Percentiles rank a stretch among this genome's conserved stretches.
These are phyloP conservation scores for Paramuricea clavata DNA, from an alignment of 92 coral and sea anemone genomes.

Conservation along the genomic window DNA sequence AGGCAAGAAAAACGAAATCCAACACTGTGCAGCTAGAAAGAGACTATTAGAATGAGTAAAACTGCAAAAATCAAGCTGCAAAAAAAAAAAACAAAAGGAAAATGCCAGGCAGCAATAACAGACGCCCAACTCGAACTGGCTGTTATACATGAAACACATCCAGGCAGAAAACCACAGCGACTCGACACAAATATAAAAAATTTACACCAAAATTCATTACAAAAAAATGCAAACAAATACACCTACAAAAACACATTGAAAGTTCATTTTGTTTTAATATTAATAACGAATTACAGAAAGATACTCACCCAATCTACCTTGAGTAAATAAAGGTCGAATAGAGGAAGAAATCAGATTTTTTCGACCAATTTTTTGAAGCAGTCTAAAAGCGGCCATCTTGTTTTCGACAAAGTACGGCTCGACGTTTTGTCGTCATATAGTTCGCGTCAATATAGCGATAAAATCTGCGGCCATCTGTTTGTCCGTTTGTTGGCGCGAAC, in stretches of 20 bases:
- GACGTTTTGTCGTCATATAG: not conserved
- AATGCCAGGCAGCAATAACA: too few species aligned
- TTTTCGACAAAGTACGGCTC: constrained; percentile 36
- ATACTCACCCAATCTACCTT: constrained; percentile 67
- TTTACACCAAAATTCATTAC: too few species aligned
- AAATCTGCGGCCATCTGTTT: not conserved
- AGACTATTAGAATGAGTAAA: too few species aligned
- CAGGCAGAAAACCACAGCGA: too few species aligned
- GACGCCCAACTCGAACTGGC: too few species aligned
- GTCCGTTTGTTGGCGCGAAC: not conserved
- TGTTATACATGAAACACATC: too few species aligned
- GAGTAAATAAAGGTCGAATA: constrained; percentile 50
- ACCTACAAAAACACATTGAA: not conserved
- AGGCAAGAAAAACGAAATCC: too few species aligned
- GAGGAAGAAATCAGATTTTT: constrained; percentile 59
- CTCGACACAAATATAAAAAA: too few species aligned
- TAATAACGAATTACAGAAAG: not conserved
- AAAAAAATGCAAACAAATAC: too few species aligned
- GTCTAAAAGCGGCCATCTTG: constrained; percentile 90
- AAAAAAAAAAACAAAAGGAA: too few species aligned
- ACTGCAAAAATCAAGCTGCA: too few species aligned
- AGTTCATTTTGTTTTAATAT: not conserved
- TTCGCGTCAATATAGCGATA: constrained; percentile 48
- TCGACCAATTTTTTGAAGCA: constrained; percentile 58
- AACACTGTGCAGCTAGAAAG: too few species aligned